Base-by-base conservation (phyloP, 2,797 vertebrate species). In the Ibycter americanus region DNA sequence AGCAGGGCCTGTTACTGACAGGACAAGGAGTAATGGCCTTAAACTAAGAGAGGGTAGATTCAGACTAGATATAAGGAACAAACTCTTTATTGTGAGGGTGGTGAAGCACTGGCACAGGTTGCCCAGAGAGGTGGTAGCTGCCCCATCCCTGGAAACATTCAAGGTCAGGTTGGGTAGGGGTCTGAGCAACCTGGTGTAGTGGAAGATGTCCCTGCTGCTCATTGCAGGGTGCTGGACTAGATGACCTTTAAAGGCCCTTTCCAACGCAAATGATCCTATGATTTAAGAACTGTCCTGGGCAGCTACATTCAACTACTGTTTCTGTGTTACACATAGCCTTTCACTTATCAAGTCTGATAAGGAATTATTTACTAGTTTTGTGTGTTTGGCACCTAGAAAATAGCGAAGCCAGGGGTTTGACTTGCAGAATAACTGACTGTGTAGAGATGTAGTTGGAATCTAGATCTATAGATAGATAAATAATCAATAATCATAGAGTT, bases 121-220 rank as follows among this genome's bases (percentile, higher is more conserved):
- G 17, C 42, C 42, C 17, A 44, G 42, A 44, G 42, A 44, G 8
- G 17, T 23, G 29, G 22, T n/a, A 4, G 32, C 18, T 19, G 8
- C 18, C 47, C 38, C 42, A 23, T n/a, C 22, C 22, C 36, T 68
- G 46, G 32, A 23, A 59, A 27, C 14, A 3, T 36, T 44, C 21
- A 9, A 10, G 38, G 9, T 8, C 32, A 27, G 46, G 15, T 4
- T 22, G 4, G 52, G 38, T 0, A 0, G 38, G 27, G 20, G 38
- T 74, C 27, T 52, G n/a, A 58, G 52, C 13, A 44, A 32, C 32
- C 32, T 46, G 27, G 3, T 46, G 27, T 16, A 8, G 9, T 22
- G 36, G 31, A 25, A 59, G 18, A 17, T 21, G 29, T 59, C 23
- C 46, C n/a, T 59, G 61, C n/a, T 59, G 61, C 25, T 6, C 1